Conservation (phyloP, 2,113 vertebrate genomes). For the Urocitellus parryii region DNA sequence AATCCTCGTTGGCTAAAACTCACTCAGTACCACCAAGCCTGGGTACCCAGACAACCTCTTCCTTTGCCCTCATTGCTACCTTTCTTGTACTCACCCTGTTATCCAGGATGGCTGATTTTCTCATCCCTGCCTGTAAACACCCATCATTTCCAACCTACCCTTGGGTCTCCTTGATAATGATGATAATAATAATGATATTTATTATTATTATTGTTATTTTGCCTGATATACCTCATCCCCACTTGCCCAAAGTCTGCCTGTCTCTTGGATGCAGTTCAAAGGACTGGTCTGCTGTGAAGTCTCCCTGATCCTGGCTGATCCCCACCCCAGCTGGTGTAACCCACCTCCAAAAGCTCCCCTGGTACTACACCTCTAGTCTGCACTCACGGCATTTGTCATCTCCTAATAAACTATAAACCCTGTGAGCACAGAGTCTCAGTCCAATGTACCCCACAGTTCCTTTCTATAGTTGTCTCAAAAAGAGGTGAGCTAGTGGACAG, state of each 20-base stretch:
- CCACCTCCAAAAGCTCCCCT: neutral
- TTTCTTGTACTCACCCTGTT: neutral
- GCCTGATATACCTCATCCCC: neutral
- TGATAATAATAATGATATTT: neutral
- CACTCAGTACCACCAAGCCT: neutral
- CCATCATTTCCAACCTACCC: neutral
- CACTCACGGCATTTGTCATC: neutral
- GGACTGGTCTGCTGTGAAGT: fast-evolving
- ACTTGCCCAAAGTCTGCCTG: neutral
- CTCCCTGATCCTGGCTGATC: neutral
- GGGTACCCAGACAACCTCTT: neutral
- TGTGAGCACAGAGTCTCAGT: neutral
- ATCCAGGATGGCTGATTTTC: neutral
- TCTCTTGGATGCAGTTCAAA: neutral
- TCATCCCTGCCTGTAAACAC: neutral
- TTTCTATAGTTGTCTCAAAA: neutral
- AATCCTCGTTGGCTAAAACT: neutral
- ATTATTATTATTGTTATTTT: neutral
- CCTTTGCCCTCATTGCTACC: neutral
- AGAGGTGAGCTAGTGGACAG: neutral
- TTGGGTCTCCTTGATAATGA: neutral
- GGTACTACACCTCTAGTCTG: neutral
- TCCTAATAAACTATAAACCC: neutral
- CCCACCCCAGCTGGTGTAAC: neutral
- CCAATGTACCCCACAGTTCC: neutral